Evolutionary conservation across 2,888 invertebrate species (phyloP).

Genomic region (Poecilobothrus nobilitatus): DNA sequence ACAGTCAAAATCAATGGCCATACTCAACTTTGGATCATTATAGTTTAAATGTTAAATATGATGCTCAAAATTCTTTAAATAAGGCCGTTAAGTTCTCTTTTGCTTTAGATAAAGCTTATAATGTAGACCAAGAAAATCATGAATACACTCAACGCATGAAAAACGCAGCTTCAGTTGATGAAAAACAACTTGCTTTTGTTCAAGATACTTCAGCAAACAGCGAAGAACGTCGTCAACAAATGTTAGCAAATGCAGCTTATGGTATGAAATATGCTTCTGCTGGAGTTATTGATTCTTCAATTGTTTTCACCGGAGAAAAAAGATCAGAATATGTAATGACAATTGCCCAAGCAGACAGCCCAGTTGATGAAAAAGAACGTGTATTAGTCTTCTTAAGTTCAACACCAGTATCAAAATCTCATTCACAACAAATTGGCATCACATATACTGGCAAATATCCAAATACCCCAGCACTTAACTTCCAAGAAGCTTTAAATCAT

Average conservation of each 20-base stretch:
- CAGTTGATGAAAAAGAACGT: constrained; percentile 50
- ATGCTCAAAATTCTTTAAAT: constrained; percentile 22
- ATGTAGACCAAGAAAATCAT: not conserved
- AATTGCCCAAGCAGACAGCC: constrained; percentile 50
- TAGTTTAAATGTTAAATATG: constrained; percentile 20
- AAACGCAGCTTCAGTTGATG: constrained; percentile 19
- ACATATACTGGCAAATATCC: constrained; percentile 37
- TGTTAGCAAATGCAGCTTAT: constrained; percentile 48
- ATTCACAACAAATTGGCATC: constrained; percentile 43
- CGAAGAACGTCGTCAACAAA: constrained; percentile 46
- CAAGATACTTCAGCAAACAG: constrained; percentile 44
- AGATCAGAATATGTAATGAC: constrained; percentile 51
- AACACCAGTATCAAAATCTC: constrained; percentile 12
- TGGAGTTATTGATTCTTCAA: constrained; percentile 45
- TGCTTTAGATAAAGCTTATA: not conserved
- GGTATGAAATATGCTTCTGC: constrained; percentile 43
- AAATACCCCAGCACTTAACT: constrained; percentile 48
- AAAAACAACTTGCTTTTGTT: constrained; percentile 23
- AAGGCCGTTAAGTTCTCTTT: constrained; percentile 21
- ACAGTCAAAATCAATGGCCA: constrained; percentile 18
- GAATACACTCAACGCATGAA: constrained; percentile 8
- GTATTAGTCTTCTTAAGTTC: constrained; percentile 44
- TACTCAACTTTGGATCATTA: constrained; percentile 21
- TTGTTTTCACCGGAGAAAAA: constrained; percentile 49
- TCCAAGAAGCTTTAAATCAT: constrained; percentile 48